These are phyloP conservation scores for Podabrus alpinus DNA, from an alignment of 2,888 invertebrate genomes.

Conservation along the genomic window DNA sequence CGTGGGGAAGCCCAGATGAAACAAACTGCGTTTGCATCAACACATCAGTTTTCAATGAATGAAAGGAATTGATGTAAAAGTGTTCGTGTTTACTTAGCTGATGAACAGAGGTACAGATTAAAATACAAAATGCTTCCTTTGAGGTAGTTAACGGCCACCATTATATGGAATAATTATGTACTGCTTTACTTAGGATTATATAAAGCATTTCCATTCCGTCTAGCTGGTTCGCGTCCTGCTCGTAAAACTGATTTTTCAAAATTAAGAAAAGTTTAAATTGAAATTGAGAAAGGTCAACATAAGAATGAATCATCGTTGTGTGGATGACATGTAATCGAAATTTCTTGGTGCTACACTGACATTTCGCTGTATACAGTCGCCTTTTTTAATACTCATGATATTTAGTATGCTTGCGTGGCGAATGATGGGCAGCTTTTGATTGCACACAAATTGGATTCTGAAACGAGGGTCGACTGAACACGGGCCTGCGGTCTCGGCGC, in stretches of 20 bases:
- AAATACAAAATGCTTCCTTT: constrained; percentile 38
- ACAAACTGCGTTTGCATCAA: constrained; percentile 22
- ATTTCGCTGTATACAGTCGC: neutral
- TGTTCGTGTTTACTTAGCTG: constrained; percentile 43
- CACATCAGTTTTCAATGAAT: constrained; percentile 28
- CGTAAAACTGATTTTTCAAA: neutral
- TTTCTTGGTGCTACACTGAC: neutral
- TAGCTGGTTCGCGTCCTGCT: neutral
- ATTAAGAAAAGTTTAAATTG: neutral
- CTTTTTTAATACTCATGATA: constrained; percentile 17
- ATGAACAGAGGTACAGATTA: constrained; percentile 40
- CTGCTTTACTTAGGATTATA: neutral
- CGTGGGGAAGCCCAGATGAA: constrained; percentile 10
- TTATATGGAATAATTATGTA: constrained; percentile 18
- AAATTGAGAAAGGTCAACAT: neutral
- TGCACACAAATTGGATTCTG: constrained; percentile 49
- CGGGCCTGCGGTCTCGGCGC: constrained; percentile 41
- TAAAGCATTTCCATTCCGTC: neutral
- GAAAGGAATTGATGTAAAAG: constrained; percentile 36
- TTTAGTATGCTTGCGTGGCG: constrained; percentile 41
- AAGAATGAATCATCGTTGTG: neutral
- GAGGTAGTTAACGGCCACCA: constrained; percentile 33
- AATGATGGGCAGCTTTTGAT: constrained; percentile 50
- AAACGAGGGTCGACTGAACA: constrained; percentile 36
- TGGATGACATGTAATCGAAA: neutral